These are phyloP conservation scores for Drosophila pseudotakahashii DNA, from an alignment of 2,888 invertebrate genomes.

Conservation along the genomic window DNA sequence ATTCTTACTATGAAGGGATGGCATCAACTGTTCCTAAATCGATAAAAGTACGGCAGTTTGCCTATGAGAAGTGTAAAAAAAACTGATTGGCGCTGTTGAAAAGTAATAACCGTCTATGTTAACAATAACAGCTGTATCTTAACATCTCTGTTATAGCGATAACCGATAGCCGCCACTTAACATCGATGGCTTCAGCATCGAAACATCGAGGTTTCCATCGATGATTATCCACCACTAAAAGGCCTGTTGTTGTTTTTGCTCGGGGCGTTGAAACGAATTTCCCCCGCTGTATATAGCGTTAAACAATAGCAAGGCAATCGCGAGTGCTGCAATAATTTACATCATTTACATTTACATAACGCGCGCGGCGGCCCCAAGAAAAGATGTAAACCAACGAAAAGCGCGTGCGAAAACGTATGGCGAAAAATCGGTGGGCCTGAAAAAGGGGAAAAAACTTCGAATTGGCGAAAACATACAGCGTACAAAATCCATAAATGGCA, in stretches of 20 bases:
- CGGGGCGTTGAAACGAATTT: slow-evolving; percentile 25
- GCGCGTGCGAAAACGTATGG: slow-evolving; percentile 49
- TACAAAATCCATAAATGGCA: slow-evolving; percentile 43
- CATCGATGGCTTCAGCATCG: too few species aligned
- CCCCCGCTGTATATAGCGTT: slow-evolving; percentile 32
- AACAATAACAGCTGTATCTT: too few species aligned
- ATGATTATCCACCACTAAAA: too few species aligned
- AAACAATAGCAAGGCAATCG: slow-evolving; percentile 24
- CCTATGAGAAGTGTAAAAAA: too few species aligned
- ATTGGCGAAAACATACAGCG: slow-evolving; percentile 41
- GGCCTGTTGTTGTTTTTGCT: slow-evolving; percentile 29
- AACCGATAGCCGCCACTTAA: too few species aligned
- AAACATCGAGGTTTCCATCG: too few species aligned
- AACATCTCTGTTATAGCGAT: too few species aligned
- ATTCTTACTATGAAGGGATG: too few species aligned
- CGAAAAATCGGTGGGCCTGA: slow-evolving; percentile 38
- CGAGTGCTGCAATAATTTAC: slow-evolving; percentile 61
- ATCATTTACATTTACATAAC: slow-evolving; percentile 38
- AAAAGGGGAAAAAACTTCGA: slow-evolving; percentile 22
- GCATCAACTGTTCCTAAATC: too few species aligned
- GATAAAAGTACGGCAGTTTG: too few species aligned
- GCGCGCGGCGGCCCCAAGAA: slow-evolving; percentile 5
- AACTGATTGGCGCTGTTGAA: too few species aligned
- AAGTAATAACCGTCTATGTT: too few species aligned
- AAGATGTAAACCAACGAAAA: slow-evolving; percentile 43